These are phyloP conservation scores for Phrynocephalus versicolor DNA, from an alignment of 2,113 vertebrate species.

Conservation along the genomic window DNA sequence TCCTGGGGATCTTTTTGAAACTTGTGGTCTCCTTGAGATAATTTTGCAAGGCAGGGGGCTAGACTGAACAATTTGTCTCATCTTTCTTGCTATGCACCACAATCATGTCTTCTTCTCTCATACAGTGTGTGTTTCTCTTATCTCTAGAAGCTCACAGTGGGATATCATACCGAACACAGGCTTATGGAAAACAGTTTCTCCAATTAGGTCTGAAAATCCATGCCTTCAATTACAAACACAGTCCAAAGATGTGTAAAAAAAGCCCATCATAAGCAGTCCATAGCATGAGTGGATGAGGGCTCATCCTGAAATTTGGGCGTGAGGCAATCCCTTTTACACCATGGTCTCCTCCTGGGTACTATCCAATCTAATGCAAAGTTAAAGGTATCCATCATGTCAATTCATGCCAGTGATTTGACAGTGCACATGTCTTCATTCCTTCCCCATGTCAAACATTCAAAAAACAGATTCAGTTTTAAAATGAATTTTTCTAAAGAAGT, in stretches of 20 bases:
- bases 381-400: background rate
- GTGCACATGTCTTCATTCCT: background rate
- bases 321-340: too few relatives aligned
- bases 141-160: background rate
- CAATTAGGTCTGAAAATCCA: background rate
- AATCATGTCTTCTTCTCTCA: too few relatives aligned
- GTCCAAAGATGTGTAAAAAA: too few relatives aligned
- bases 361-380: background rate
- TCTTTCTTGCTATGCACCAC: background rate
- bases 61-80: background rate
- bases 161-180: background rate
- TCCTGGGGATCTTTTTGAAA: too few relatives aligned
- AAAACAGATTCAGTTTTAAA: background rate
- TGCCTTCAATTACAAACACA: too few relatives aligned
- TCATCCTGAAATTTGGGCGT: too few relatives aligned
- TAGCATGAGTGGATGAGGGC: background rate
- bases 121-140: too few relatives aligned
- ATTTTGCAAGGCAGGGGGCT: background rate
- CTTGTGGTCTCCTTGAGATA: background rate
- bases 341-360: background rate
- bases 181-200: background rate
- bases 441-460: background rate
- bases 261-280: too few relatives aligned
- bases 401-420: background rate
- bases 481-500: background rate